Base-by-base conservation (phyloP, 1,140 invertebrate genomes). In the Thaumatotibia leucotreta region DNA sequence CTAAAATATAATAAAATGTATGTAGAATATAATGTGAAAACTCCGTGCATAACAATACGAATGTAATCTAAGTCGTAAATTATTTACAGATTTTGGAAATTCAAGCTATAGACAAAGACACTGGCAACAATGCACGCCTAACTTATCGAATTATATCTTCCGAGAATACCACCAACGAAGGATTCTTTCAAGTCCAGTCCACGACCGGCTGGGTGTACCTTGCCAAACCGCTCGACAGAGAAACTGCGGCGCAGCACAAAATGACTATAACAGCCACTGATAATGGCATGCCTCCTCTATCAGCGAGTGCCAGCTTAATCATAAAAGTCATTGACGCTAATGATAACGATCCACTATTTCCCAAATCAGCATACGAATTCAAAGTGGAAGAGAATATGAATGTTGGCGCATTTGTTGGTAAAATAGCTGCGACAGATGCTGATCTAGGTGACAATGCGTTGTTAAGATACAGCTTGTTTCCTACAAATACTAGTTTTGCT, bases 81-180 rank as follows among this genome's bases (percentile, higher is more conserved):
- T 20, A 65, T 79, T 87, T 83, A 29, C 92, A 97, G 96, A 94
- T 97, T 68, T 86, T 97, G 27, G 96, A 98, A 92, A 96, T 98
- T 33, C 96, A 95, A 63, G 97, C 97, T 0, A 94, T 95, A 27
- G 97, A 99, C 92, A 92, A 94, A 69, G 98, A 99, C 80, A 97
- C 97, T 2, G 97, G 97, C 20, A 98, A 98, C 91, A 99, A 99
- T 89, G 97, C 97, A 2, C 92, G 97, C 23, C 92, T 99, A 70
- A 98, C 96, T 10, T 99, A 98, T 86, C 94, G 94, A 45, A 92
- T 98, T 14, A 75, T 93, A 63, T 66, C 84, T 66, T 74, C 91
- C 76, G 50, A 52, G 66, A 79, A 77, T 64, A 80, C 77, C 74
- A 79, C 75, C 61, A 72, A 84, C 91, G 71, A 93, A 62, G 89